phyloP scores from a whole-genome alignment of 2,113 vertebrate genomes.

The Trochalopteron elliotii region DNA sequence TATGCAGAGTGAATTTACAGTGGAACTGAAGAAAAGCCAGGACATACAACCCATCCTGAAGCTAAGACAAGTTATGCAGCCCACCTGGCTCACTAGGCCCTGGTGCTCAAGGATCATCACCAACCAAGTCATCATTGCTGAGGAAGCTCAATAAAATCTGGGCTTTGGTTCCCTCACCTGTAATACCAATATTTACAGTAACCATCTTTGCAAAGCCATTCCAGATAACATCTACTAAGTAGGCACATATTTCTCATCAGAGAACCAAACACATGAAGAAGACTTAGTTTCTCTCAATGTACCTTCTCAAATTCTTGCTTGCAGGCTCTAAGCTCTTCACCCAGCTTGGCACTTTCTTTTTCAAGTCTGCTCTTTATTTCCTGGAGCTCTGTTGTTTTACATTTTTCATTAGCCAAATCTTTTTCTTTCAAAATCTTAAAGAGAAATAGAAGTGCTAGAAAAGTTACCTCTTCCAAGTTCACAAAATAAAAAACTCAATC shows the following conservation, averaged over 20 bases:
- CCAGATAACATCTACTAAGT: not conserved
- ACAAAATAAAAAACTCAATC: not conserved
- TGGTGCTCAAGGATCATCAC: not conserved
- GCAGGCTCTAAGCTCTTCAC: slow-evolving; percentile 80
- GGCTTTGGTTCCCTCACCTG: not conserved
- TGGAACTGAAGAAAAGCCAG: not conserved
- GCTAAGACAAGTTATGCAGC: not conserved
- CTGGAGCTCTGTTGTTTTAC: slow-evolving; percentile 80
- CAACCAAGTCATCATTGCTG: not conserved
- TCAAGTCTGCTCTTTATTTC: slow-evolving; percentile 82
- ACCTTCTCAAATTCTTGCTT: slow-evolving; percentile 89
- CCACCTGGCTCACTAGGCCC: not conserved
- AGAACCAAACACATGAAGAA: not conserved
- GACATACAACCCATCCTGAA: not conserved
- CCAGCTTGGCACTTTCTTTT: slow-evolving; percentile 78
- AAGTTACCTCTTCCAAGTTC: not conserved
- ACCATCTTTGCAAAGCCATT: not conserved
- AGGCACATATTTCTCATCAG: not conserved
- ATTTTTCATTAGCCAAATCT: slow-evolving; percentile 85
- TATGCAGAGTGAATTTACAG: not conserved
- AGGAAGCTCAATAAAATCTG: not conserved
- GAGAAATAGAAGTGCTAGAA: not conserved
- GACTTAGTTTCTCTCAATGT: not conserved
- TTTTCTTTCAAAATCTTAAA: slow-evolving; percentile 83
- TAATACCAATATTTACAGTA: not conserved